Evolutionary conservation across 1,140 invertebrate species (phyloP), one percentile per base, ranked within the genome.

Genomic region (Caenorhabditis latens): DNA sequence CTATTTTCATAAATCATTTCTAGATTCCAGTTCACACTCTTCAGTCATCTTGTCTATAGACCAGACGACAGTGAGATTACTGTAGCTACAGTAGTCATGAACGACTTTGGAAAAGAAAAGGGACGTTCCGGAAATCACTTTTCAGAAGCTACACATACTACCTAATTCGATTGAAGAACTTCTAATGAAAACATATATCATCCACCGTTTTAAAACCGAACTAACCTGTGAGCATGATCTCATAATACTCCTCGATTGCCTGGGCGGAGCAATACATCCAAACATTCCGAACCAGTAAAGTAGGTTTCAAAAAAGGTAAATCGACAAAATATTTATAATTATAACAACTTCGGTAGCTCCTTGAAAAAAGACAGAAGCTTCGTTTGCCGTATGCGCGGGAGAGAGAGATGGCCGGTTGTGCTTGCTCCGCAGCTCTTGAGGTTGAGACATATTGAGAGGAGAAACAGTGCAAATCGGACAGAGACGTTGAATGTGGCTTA

Each of bases 381-480:
- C 71, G 6, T 79, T 24, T 43, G 42, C 43, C 40, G 65, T 11
- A 14, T 71, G 21, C 24, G 40, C 42, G 43, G 11, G 65, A 71
- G 16, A 8, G 11, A 13, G 19, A 19, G 42, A 46, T 40, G 21
- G n/a, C 71, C 46, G 71, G 71, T 79, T 79, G 43, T 79, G 71
- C 43, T 79, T 79, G 71, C 71, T 79, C 46, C 43, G 46, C 71
- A 14, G 71, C 71, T 79, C 71, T 79, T 79, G 71, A 79, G 46
- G 71, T 53, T 50, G 71, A 50, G 43, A 24, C 71, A 50, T 21
- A 79, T 53, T 48, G 46, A 48, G 71, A 50, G 71, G 4, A 79
- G 71, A 79, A 79, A 79, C 71, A 79, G 71, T 79, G 71, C 71
- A 50, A 50, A 50, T 79, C 71, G 46, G 46, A 79, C 32, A 79